Conservation (phyloP, 2,888 invertebrate species). For the Nematopogon swammerdamellus region DNA sequence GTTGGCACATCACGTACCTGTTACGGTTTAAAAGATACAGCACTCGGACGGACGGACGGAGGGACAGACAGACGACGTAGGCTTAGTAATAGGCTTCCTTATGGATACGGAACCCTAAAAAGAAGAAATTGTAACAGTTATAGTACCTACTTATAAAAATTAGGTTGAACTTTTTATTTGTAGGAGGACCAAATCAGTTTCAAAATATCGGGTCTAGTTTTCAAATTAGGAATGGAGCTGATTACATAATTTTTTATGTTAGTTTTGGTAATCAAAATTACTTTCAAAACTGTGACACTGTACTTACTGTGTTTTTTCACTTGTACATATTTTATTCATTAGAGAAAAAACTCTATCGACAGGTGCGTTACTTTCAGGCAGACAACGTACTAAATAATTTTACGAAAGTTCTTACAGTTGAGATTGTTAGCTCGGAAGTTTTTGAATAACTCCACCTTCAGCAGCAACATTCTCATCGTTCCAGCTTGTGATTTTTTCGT, state of each 20-base stretch:
- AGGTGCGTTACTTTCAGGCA: conserved; percentile 9
- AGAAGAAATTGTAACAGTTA: background rate
- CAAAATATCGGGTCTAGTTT: conserved; percentile 11
- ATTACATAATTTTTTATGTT: conserved; percentile 10
- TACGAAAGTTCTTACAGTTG: conserved; percentile 9
- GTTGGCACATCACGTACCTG: too few species aligned
- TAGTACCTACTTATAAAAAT: background rate
- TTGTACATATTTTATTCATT: conserved; percentile 11
- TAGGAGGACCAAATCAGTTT: conserved; percentile 9
- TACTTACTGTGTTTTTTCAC: conserved; percentile 13
- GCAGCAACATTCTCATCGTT: conserved; percentile 17
- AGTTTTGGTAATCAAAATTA: conserved; percentile 11
- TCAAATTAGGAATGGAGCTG: conserved; percentile 9
- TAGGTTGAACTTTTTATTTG: conserved; percentile 6
- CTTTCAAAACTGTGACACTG: conserved; percentile 12
- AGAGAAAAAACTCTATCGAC: conserved; percentile 6
- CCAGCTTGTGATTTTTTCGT: conserved; percentile 17
- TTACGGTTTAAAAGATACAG: too few species aligned
- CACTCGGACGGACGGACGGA: too few species aligned
- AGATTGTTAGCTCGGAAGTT: conserved; percentile 10
- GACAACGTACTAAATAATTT: conserved; percentile 10
- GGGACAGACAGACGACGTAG: too few species aligned
- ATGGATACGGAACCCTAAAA: too few species aligned
- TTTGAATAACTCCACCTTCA: conserved; percentile 10
- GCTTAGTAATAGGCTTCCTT: too few species aligned